Evolutionary conservation across 2,888 invertebrate species (phyloP), one percentile per base, ranked within the genome.

Genomic region (Gastrophysa polygoni): DNA sequence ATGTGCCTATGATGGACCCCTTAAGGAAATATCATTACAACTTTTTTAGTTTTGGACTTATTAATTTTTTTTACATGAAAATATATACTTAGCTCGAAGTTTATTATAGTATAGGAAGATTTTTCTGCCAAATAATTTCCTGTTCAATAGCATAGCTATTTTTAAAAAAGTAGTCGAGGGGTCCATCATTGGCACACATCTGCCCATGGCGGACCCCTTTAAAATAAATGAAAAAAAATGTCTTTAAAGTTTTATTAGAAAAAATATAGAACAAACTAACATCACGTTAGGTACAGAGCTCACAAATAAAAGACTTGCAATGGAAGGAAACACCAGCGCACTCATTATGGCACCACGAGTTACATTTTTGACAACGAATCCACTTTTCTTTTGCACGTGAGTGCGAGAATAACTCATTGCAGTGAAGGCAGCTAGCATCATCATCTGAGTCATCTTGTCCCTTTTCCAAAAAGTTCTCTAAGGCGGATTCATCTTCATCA

Each of bases 401-500:
- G 11, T 32, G 50, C 16, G 59, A 59, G 20, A n/a, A 59, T 20
- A 51, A 24, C 20, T 51, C 59, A 32, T 57, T 57, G 21, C 58
- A 58, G 18, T 58, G 50, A 3, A 58, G 5, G 43, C 58, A 58
- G n/a, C n/a, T n/a, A 50, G 43, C 5, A 10, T 10, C 50, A 20
- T 58, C 58, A 20, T 14, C 24, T 16, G 17, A 32, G 8, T 58
- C 38, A 32, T 32, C 29, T 32, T 32, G 29, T 32, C n/a, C n/a
- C n/a, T n/a, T n/a, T n/a, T 32, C 29, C 29, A 32, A 10, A 8
- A 32, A 32, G 14, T 56, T 24, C n/a, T 46, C 21, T 20, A 43
- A n/a, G 20, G n/a, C 54, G 3, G 16, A 11, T 8, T 34, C 18
- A 4, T 20, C 21, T 28, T 5, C 43, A 18, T 47, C 47, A 28